Evolutionary conservation across 2,113 vertebrate species (phyloP), one percentile per base, ranked within the genome.

Genomic region (Herpetotheres cachinnans): DNA sequence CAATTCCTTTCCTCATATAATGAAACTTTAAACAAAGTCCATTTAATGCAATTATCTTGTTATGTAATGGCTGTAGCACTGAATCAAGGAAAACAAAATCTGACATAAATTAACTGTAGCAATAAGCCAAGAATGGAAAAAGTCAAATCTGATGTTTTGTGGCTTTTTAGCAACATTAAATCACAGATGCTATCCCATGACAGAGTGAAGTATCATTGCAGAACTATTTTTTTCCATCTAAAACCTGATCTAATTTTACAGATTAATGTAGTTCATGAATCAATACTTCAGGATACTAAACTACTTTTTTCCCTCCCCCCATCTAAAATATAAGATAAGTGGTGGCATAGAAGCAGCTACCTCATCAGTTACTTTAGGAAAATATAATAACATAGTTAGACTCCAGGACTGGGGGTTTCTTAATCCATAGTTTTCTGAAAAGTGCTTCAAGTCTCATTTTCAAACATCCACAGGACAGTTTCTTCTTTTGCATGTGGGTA

Each of bases 61-160:
- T 84, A 52, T 30, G 55, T 26, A 86, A 73, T 65, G 32, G 11
- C 49, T 94, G n/a, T 25, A 88, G 36, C n/a, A 78, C 24, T 76
- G 88, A 89, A 92, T 63, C 15, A 74, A 61, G 65, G 19, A 88
- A 86, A 89, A 66, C 22, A 61, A 91, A 94, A 36, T 73, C 54
- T 92, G 58, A 66, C 27, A 77, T 55, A 9, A 86, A 76, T 74
- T 93, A 82, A 73, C 13, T 71, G 16, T 20, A 88, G 18, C 18
- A 90, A 52, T 67, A 82, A 80, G 16, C 18, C 46, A 72, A 80
- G 13, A 93, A 76, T 11, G 9, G 32, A 22, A 76, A 81, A 81
- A 90, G 21, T 3, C 1, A 89, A 82, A 78, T 21, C 22, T 72
- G 4, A 29, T 74, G 25, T 86, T 88, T 62, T 6, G 2, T 71